Evolutionary conservation across 2,888 invertebrate genomes (phyloP), one percentile per base, ranked within the genome.

Genomic region (Liopterus haemorrhoidalis): DNA sequence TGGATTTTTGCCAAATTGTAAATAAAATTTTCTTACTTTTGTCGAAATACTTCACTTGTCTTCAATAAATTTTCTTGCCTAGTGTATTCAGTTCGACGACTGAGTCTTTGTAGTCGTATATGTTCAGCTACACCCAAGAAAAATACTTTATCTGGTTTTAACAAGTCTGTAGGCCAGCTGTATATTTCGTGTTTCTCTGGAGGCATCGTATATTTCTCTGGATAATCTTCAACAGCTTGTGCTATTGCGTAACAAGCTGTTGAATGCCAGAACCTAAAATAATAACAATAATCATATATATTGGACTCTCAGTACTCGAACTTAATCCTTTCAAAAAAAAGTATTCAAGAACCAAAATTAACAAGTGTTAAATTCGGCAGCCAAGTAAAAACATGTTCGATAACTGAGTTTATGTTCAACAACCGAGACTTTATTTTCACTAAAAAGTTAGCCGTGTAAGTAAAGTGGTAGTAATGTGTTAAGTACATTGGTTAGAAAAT

Each of bases 241-340:
- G 69, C 69, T 22, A 70, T 50, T 1, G 67, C 67, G 55, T 63
- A 70, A 2, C 69, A 67, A n/a, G 65, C 61, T 6, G 71, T 70
- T 9, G 70, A 70, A 57, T 71, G 69, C 70, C 70, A 72, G 53
- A 61, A 72, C 53, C 71, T 67, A 48, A 20, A 54, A 36, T n/a
- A n/a, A n/a, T n/a, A n/a, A 45, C n/a, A 8, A 28, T 5, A 14
- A 22, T 11, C 8, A 22, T 24, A 15, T 38, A 2, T 9, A 38
- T 14, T 8, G 20, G 18, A 8, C 4, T 15, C 20, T 11, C 1
- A 20, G 5, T 9, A 5, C 19, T 18, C 20, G 19, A 11, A 25
- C 4, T 15, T n/a, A n/a, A n/a, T n/a, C n/a, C n/a, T n/a, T n/a
- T n/a, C n/a, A n/a, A n/a, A n/a, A n/a, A n/a, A n/a, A n/a, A n/a